Conservation (phyloP, 2,113 vertebrate species). For the Neolamprologus tretocephalus region DNA sequence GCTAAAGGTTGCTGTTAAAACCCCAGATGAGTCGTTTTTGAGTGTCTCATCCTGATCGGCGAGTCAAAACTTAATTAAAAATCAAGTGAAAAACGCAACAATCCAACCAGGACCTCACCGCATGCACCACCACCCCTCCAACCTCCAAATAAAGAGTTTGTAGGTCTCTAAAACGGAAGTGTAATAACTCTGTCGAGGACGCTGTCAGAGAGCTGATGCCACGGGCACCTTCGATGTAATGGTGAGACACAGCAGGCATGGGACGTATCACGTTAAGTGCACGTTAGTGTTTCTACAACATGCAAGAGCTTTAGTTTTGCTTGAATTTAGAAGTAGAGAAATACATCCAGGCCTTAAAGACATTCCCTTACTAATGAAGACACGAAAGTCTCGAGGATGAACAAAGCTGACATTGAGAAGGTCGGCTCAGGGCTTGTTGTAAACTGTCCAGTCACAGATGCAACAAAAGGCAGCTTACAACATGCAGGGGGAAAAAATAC, state of each 20-base stretch:
- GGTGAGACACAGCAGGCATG: background rate
- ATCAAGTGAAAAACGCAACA: background rate
- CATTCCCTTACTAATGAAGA: constrained; percentile 8
- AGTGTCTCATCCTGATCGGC: background rate
- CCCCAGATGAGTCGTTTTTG: background rate
- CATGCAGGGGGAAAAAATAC: background rate
- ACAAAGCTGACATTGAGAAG: background rate
- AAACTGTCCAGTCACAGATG: background rate
- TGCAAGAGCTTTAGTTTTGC: background rate
- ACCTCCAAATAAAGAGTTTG: background rate
- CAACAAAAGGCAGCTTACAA: background rate
- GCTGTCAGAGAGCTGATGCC: background rate
- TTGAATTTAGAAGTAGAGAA: background rate
- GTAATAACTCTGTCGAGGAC: background rate
- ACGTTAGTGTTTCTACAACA: background rate
- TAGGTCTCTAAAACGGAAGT: accelerated
- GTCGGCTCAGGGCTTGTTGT: background rate
- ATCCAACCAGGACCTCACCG: background rate
- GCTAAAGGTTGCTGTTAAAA: background rate
- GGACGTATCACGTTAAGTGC: background rate
- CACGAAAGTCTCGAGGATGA: background rate
- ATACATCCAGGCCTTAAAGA: background rate
- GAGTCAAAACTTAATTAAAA: background rate
- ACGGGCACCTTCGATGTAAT: accelerated
- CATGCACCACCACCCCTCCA: background rate